Evolutionary conservation across 2,797 vertebrate species (phyloP).

Genomic region (Dendrocincla tyrannina): DNA sequence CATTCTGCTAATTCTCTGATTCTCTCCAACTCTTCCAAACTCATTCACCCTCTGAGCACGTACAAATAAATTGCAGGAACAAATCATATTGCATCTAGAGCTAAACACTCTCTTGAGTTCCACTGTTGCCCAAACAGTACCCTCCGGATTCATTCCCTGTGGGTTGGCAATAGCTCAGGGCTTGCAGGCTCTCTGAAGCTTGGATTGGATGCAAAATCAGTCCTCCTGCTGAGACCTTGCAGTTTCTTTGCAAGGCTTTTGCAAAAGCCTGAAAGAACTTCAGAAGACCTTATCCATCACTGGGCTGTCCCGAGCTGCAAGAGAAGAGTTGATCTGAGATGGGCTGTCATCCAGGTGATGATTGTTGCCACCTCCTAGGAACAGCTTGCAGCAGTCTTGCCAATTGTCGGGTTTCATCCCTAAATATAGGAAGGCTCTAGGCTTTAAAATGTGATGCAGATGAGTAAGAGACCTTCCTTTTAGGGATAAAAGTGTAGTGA

Average conservation of each 20-base stretch:
- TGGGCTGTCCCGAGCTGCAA: background rate
- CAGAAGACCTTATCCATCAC: background rate
- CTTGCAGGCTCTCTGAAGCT: background rate
- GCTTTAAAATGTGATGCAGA: background rate
- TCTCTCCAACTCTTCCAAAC: background rate
- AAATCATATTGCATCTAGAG: constrained; percentile 3
- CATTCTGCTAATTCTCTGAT: background rate
- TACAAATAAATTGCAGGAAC: constrained; percentile 36
- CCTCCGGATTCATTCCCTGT: background rate
- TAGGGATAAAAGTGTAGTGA: background rate
- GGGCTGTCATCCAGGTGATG: constrained; percentile 28
- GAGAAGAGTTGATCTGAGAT: background rate
- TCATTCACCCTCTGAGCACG: background rate
- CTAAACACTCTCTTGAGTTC: constrained; percentile 10
- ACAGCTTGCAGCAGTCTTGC: constrained; percentile 24
- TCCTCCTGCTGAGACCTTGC: background rate
- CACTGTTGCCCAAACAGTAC: background rate
- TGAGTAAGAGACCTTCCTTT: constrained; percentile 23
- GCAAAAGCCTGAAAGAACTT: background rate
- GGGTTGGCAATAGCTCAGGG: constrained; percentile 11
- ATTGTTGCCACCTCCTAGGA: background rate
- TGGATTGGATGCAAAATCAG: background rate
- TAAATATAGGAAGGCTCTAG: constrained; percentile 40
- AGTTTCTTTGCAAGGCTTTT: background rate
- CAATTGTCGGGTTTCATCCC: background rate